A percentile compares a stretch with the other conserved stretches of the same genome.
These are phyloP conservation scores for Ciconia stormi DNA, from an alignment of 2,113 vertebrate species.

Conservation along the genomic window DNA sequence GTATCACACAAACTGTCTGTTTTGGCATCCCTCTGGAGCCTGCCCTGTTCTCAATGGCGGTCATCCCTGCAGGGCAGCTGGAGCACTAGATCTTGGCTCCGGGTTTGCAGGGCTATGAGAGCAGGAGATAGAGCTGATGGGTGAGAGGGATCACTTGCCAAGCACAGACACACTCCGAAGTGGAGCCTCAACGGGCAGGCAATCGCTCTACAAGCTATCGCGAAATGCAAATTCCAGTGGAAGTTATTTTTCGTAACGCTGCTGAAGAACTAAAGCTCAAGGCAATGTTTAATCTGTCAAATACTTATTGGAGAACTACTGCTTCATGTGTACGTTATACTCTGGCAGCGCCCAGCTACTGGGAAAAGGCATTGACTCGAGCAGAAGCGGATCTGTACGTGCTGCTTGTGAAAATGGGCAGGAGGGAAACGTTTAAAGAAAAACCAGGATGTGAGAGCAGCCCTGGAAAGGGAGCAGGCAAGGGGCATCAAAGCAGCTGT, in stretches of 20 bases:
- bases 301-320: neutral
- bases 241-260: neutral
- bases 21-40: neutral
- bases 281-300: slow-evolving; percentile 30
- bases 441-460: neutral
- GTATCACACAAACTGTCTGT: neutral
- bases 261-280: slow-evolving; percentile 23
- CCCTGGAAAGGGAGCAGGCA: neutral
- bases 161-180: neutral
- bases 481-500: neutral
- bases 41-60: neutral
- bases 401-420: neutral
- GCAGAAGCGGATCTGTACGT: neutral
- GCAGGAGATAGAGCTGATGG: neutral
- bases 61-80: neutral
- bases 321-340: neutral
- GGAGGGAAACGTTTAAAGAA: neutral
- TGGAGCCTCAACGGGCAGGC: neutral
- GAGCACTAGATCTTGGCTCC: neutral
- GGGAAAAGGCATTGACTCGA: neutral
- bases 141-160: neutral
- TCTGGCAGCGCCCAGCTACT: neutral
- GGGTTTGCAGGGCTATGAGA: rapidly evolving
- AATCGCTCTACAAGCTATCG: neutral
- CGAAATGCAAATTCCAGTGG: neutral